Evolutionary conservation across 2,113 vertebrate species (phyloP).

Genomic region (Anolis carolinensis): DNA sequence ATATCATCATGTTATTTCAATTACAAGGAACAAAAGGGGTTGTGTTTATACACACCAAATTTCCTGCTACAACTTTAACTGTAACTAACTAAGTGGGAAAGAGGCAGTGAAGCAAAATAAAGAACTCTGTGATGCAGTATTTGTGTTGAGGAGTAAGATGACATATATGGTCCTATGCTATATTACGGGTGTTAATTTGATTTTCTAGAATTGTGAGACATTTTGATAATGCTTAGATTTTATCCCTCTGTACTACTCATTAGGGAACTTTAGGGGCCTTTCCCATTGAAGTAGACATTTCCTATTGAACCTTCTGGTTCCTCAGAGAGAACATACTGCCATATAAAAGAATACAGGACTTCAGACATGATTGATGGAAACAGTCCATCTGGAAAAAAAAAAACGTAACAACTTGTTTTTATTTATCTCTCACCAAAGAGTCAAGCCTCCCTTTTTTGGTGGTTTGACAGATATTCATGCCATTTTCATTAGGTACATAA

Average conservation of each 20-base stretch:
- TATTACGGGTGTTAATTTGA: not conserved
- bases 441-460: not conserved
- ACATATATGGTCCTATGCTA: not conserved
- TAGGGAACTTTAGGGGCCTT: not conserved
- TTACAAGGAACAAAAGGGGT: not conserved
- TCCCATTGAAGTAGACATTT: not conserved
- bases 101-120: not conserved
- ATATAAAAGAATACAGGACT: not conserved
- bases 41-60: not conserved
- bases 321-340: not conserved
- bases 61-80: not conserved
- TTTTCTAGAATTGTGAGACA: not conserved
- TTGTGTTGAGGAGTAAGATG: not conserved
- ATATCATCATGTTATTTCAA: not conserved
- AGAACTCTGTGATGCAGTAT: not conserved
- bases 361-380: not conserved
- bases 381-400: not conserved
- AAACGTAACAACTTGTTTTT: not conserved
- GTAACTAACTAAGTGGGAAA: not conserved
- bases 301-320: not conserved
- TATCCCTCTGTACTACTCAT: not conserved
- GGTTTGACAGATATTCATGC: not conserved
- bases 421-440: not conserved
- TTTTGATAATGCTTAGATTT: not conserved
- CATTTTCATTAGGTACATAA: not conserved